phyloP scores from a whole-genome alignment of 2,797 vertebrate species.

The Lerista edwardsae region DNA sequence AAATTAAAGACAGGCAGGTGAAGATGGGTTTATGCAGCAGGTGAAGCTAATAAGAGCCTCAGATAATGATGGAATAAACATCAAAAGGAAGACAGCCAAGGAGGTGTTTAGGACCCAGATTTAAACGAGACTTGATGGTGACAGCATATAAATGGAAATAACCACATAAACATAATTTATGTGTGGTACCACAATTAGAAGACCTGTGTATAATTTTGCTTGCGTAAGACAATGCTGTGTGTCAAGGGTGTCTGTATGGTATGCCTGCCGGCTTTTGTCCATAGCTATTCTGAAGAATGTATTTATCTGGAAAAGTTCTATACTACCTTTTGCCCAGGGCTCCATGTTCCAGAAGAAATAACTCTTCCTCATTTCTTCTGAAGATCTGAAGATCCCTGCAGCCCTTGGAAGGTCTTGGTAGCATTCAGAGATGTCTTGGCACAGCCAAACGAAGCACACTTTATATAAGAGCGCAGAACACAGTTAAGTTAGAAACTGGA shows the following conservation, averaged over 20 bases:
- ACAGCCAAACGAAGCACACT: too few species aligned
- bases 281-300: neutral
- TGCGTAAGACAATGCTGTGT: neutral
- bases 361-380: neutral
- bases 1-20: slow-evolving; percentile 25
- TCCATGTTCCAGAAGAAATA: neutral
- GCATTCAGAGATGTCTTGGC: too few species aligned
- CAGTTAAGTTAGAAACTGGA: too few species aligned
- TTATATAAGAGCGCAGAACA: too few species aligned
- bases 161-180: neutral
- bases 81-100: slow-evolving; percentile 21
- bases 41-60: slow-evolving; percentile 38
- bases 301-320: neutral
- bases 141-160: neutral
- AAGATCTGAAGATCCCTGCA: too few species aligned
- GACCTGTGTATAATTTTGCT: neutral
- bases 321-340: neutral
- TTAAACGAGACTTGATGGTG: neutral
- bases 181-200: slow-evolving; percentile 4
- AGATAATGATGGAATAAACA: slow-evolving; percentile 2
- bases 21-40: slow-evolving; percentile 15
- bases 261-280: neutral
- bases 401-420: too few species aligned
- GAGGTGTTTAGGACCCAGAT: neutral
- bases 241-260: too few species aligned